These are phyloP conservation scores for Cheumatopsyche charites DNA, from an alignment of 1,140 invertebrate species.

Conservation along the genomic window DNA sequence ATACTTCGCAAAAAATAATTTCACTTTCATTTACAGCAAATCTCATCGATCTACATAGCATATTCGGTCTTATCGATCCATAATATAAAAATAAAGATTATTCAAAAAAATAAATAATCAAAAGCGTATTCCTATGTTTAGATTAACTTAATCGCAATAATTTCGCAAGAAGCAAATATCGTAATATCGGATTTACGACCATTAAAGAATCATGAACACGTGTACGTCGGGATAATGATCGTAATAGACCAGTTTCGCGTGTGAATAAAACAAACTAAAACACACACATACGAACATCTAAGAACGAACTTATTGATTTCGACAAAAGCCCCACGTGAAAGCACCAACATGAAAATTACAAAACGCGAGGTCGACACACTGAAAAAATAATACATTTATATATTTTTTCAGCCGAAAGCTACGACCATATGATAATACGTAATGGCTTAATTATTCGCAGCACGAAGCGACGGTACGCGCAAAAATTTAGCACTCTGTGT, in stretches of 20 bases:
- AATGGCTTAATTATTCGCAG: not conserved
- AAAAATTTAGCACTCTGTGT: not conserved
- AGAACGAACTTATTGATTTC: conserved; percentile 21
- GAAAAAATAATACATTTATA: too few relatives aligned
- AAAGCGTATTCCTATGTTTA: too few relatives aligned
- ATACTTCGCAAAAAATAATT: too few relatives aligned
- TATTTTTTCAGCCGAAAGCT: not conserved
- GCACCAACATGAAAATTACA: conserved; percentile 20
- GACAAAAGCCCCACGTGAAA: not conserved
- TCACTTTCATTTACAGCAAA: too few relatives aligned
- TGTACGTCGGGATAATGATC: not conserved
- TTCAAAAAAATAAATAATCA: too few relatives aligned
- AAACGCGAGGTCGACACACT: conserved; percentile 2
- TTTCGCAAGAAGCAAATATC: too few relatives aligned
- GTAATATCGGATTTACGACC: too few relatives aligned
- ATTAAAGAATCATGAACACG: conserved; percentile 7
- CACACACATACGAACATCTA: not conserved
- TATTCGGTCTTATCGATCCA: too few relatives aligned
- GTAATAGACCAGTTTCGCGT: not conserved
- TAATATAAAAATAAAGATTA: too few relatives aligned
- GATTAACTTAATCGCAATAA: too few relatives aligned
- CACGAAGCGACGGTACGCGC: conserved; percentile 4
- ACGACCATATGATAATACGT: conserved; percentile 13
- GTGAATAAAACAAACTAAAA: not conserved
- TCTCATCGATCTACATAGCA: too few relatives aligned